phyloP scores from a whole-genome alignment of 2,113 vertebrate genomes.

The Hemiscyllium ocellatum region DNA sequence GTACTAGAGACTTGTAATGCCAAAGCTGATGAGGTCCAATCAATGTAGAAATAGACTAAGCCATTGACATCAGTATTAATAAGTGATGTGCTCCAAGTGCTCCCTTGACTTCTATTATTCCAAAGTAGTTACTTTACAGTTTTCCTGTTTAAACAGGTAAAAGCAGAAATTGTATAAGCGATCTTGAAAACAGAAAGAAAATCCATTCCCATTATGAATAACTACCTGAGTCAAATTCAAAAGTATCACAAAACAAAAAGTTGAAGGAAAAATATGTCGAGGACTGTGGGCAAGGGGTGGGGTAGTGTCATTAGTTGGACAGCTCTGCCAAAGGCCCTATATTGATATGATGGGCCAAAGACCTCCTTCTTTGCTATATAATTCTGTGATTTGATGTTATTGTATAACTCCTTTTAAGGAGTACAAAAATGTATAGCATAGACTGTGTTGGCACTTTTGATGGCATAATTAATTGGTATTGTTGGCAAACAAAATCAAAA shows the following conservation, averaged over 20 bases:
- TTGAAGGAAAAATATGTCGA: background rate
- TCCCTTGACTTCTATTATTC: background rate
- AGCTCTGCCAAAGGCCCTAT: background rate
- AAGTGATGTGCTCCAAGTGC: background rate
- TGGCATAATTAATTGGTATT: background rate
- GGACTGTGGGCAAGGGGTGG: background rate
- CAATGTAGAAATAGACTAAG: background rate
- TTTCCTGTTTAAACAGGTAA: background rate
- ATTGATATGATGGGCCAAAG: background rate
- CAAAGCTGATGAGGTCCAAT: background rate
- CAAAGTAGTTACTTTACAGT: background rate
- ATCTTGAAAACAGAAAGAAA: background rate
- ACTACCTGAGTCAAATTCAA: background rate
- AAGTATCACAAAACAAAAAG: background rate
- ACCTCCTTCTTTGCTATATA: background rate
- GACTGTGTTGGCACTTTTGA: too few species aligned
- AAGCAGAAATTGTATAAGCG: background rate
- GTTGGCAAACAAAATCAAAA: background rate
- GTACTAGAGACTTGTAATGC: background rate
- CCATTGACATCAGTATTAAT: background rate
- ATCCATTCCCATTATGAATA: background rate
- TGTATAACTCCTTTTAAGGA: background rate
- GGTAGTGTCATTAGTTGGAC: background rate
- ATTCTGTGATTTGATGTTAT: background rate
- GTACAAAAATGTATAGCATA: background rate